Percentiles rank a stretch among this genome's conserved stretches.
Evolutionary conservation across 2,797 vertebrate species (phyloP).

Genomic region (Oophaga sylvatica): DNA sequence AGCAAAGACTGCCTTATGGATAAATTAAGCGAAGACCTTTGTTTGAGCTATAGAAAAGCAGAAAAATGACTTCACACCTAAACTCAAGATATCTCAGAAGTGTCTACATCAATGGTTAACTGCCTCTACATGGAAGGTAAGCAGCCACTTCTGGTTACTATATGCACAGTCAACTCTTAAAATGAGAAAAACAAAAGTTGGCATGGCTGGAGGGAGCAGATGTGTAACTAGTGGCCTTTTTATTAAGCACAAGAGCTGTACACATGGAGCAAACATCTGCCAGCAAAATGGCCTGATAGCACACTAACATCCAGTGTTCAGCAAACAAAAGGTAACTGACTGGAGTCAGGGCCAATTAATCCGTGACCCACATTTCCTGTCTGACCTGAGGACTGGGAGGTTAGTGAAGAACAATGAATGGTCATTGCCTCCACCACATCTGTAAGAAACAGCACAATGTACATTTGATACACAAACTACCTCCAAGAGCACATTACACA

Average conservation of each 20-base stretch:
- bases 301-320: not conserved
- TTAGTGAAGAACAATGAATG: conserved; percentile 25
- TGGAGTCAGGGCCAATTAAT: conserved; percentile 11
- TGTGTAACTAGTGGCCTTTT: conserved; percentile 57
- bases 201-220: conserved; percentile 59
- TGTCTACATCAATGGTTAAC: not conserved
- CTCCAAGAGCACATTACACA: not conserved
- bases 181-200: conserved; percentile 55
- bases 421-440: not conserved
- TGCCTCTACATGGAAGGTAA: conserved; percentile 1
- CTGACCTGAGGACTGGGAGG: conserved; percentile 39
- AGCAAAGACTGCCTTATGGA: too few species aligned
- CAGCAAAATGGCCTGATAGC: not conserved
- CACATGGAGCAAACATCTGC: conserved; percentile 48
- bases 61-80: too few species aligned
- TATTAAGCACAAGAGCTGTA: not conserved
- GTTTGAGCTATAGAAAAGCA: not conserved
- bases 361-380: conserved; percentile 58
- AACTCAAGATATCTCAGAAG: too few species aligned
- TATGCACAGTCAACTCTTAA: conserved; percentile 57
- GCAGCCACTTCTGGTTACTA: conserved; percentile 54
- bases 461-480: not conserved
- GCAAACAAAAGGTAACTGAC: not conserved
- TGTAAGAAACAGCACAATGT: not conserved
- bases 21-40: too few species aligned